phyloP scores from a whole-genome alignment of 2,113 vertebrate species.

The Hylia prasina region DNA sequence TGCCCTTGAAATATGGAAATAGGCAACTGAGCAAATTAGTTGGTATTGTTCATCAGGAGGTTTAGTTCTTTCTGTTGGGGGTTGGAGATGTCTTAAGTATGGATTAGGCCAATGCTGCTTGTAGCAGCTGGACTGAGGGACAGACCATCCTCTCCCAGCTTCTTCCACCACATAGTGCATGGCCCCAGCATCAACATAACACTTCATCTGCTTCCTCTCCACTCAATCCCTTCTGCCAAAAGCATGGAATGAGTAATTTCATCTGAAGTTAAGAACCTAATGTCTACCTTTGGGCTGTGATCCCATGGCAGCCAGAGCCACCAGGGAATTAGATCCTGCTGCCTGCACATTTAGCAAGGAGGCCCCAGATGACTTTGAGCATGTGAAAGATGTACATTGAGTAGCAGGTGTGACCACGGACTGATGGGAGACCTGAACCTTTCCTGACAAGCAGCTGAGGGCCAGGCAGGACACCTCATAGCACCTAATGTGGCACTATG shows the following conservation, averaged over 20 bases:
- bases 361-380: neutral
- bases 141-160: neutral
- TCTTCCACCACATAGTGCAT: neutral
- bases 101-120: neutral
- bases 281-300: neutral
- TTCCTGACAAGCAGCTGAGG: neutral
- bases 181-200: neutral
- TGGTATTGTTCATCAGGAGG: neutral
- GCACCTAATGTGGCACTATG: neutral
- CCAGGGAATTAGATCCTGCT: neutral
- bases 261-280: neutral
- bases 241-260: neutral
- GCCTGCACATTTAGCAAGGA: neutral
- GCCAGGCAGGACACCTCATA: neutral
- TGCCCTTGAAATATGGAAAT: neutral
- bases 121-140: neutral
- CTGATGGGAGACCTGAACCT: neutral
- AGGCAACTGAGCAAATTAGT: neutral
- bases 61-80: neutral
- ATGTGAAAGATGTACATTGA: neutral
- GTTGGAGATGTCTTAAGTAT: fast-evolving
- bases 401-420: neutral
- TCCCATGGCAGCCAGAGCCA: neutral
- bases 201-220: fast-evolving
- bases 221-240: neutral